Evolutionary conservation across 2,888 invertebrate genomes (phyloP).

Genomic region (Epinotia nisella): DNA sequence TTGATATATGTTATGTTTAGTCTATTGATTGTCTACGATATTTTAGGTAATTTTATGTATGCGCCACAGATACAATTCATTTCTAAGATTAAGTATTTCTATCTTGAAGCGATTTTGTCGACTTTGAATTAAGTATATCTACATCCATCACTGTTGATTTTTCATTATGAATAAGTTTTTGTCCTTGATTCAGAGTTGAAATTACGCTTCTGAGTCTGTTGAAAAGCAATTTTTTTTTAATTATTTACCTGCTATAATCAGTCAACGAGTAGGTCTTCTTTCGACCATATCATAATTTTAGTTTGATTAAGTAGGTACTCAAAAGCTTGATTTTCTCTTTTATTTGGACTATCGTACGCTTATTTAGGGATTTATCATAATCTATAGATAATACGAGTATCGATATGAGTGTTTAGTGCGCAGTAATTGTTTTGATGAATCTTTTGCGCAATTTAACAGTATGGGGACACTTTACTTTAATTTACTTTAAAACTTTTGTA

Average conservation of each 20-base stretch:
- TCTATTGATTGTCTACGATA: background rate
- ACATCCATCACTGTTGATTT: conserved; percentile 4
- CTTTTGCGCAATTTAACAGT: conserved; percentile 61
- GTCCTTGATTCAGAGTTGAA: conserved; percentile 29
- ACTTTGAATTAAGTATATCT: conserved; percentile 15
- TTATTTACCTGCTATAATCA: conserved; percentile 8
- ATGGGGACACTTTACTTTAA: conserved; percentile 42
- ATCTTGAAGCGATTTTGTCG: background rate
- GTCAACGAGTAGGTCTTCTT: conserved; percentile 22
- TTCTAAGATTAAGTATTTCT: conserved; percentile 1
- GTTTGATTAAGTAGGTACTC: conserved; percentile 5
- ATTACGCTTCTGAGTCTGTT: background rate
- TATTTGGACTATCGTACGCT: conserved; percentile 20
- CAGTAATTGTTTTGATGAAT: conserved; percentile 35
- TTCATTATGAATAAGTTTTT: background rate
- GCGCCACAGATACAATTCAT: background rate
- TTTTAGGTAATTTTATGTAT: conserved; percentile 23
- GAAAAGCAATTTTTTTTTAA: background rate
- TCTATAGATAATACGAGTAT: conserved; percentile 21
- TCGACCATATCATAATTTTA: conserved; percentile 33
- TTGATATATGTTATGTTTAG: conserved; percentile 9
- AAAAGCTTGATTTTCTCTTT: conserved; percentile 16
- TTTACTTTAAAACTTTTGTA: conserved; percentile 40
- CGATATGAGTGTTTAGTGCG: conserved; percentile 24
- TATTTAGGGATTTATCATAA: conserved; percentile 35